Conservation (phyloP, 2,113 vertebrate species). For the Ancistrus triradiatus region DNA sequence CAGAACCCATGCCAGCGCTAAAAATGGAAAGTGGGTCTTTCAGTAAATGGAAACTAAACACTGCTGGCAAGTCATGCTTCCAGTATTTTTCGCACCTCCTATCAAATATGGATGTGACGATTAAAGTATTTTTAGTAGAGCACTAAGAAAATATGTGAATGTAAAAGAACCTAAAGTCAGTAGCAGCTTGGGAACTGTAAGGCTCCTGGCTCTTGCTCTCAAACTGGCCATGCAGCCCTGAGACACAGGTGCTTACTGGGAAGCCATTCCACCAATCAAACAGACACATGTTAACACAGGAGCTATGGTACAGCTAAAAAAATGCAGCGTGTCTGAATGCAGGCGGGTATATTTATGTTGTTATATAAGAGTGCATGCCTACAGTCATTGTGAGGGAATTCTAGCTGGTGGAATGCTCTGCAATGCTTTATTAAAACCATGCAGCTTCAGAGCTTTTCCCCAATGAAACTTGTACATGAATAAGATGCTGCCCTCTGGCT, state of each 20-base stretch:
- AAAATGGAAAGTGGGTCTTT: slow-evolving; percentile 20
- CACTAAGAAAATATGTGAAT: no score
- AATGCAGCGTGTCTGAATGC: slow-evolving; percentile 10
- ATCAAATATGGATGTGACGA: background rate
- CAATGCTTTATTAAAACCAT: slow-evolving; percentile 38
- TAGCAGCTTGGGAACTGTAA: slow-evolving; percentile 25
- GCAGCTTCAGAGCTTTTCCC: slow-evolving; percentile 21
- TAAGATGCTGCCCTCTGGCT: slow-evolving; percentile 30
- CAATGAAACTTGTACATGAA: slow-evolving; percentile 8
- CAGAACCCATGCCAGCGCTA: slow-evolving; percentile 18
- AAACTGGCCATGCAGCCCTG: background rate
- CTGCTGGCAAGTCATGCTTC: background rate
- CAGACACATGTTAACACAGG: background rate
- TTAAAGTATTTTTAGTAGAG: background rate
- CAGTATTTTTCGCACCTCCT: background rate
- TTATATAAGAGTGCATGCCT: slow-evolving; percentile 17
- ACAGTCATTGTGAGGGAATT: slow-evolving; percentile 4
- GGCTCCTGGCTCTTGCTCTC: slow-evolving; percentile 1
- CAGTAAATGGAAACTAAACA: no score
- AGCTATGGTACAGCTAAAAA: background rate
- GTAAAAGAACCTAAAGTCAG: background rate
- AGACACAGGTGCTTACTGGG: slow-evolving; percentile 27
- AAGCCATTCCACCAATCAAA: slow-evolving; percentile 22
- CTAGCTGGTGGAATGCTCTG: slow-evolving; percentile 17
- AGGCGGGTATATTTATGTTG: slow-evolving; percentile 9